Conservation (phyloP, 2,888 invertebrate species). For the Dicycla oo region DNA sequence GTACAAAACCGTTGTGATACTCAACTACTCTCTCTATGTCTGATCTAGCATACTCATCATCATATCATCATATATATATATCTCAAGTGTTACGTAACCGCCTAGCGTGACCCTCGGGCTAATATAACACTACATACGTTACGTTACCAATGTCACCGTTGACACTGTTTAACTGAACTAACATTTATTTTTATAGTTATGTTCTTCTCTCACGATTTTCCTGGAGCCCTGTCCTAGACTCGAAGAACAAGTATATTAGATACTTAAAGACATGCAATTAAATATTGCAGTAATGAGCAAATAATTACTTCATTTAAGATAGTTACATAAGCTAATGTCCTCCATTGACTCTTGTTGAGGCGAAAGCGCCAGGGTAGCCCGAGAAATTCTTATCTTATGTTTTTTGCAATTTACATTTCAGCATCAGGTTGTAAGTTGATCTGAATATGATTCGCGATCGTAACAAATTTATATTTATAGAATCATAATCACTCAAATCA, state of each 20-base stretch:
- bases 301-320: no score
- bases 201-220: conserved; percentile 23
- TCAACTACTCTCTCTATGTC: conserved; percentile 2
- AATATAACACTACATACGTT: conserved; percentile 36
- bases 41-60: neutral
- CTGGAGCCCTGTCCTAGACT: neutral
- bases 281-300: conserved; percentile 31
- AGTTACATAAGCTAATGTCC: no score
- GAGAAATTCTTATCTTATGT: no score
- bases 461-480: no score
- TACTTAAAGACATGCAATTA: conserved; percentile 18
- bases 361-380: no score
- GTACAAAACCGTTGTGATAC: neutral
- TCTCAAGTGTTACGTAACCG: conserved; percentile 32
- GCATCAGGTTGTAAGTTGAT: no score
- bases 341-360: no score
- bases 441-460: no score
- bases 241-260: conserved; percentile 11
- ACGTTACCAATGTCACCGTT: conserved; percentile 46
- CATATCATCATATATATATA: neutral
- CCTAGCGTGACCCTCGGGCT: conserved; percentile 21
- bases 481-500: no score
- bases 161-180: conserved; percentile 19
- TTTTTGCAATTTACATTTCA: no score
- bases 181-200: conserved; percentile 17